phyloP scores from a whole-genome alignment of 2,113 vertebrate species.

The Alexandromys fortis region DNA sequence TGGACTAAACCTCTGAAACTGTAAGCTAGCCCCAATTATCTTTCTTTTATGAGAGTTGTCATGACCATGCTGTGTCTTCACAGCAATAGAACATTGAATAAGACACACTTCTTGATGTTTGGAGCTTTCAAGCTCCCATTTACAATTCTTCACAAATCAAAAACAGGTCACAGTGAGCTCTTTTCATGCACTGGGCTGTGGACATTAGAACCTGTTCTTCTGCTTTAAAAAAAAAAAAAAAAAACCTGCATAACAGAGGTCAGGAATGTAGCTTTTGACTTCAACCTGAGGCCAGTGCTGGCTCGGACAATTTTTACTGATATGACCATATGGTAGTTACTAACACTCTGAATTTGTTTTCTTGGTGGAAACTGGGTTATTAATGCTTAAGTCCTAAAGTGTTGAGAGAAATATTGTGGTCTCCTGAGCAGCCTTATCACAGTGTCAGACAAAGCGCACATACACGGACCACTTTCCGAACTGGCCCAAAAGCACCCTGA shows the following conservation, averaged over 20 bases:
- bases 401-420: rapidly evolving
- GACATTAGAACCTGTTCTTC: not conserved
- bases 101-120: not conserved
- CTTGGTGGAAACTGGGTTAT: not conserved
- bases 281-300: not conserved
- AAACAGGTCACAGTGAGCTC: not conserved
- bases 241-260: not conserved
- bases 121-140: not conserved
- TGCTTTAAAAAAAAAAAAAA: not conserved
- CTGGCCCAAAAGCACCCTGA: not conserved
- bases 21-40: not conserved
- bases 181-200: not conserved
- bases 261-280: not conserved
- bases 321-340: not conserved
- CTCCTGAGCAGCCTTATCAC: not conserved
- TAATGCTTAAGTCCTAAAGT: not conserved
- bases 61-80: not conserved
- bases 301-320: not conserved
- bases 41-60: not conserved
- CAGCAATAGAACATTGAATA: not conserved
- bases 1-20: not conserved
- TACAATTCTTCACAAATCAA: not conserved
- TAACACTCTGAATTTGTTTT: not conserved
- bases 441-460: not conserved
- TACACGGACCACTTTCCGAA: not conserved